Base-by-base conservation (phyloP, 1,140 invertebrate genomes). In the Aphelinus atriplicis region DNA sequence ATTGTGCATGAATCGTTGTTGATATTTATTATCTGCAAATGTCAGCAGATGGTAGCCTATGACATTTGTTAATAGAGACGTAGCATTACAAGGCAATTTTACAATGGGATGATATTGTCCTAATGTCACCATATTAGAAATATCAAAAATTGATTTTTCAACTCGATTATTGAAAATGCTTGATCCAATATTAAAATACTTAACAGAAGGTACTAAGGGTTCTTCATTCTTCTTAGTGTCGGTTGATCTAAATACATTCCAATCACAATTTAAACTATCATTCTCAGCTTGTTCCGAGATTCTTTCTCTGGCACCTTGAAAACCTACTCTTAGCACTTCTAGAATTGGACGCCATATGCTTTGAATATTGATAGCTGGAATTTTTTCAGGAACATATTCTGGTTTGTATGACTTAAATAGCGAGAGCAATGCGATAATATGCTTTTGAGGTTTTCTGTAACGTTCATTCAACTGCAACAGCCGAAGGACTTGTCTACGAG, bases 401-500 rank as follows among this genome's bases (percentile, higher is more conserved):
- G 88, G 87, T 77, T 87, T 89, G 55, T 86, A 89, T 1, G 85
- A 86, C 72, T 89, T 89, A 67, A 84, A 89, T 58, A 88, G 84
- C 81, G 81, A 87, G 26, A 88, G 76, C 65, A 88, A 78, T 3
- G 83, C 85, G 65, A 70, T 82, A 3, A 87, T 77, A 66, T 86
- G 80, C 66, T 80, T 85, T 55, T 64, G 81, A 45, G 78, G 73
- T 63, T 75, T 83, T 42, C 68, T 65, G 45, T 78, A 79, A 65
- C 66, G 75, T 46, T 76, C 9, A 3, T 81, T 80, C 3, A 83
- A 47, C 51, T 56, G 60, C 26, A 86, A 73, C 43, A 88, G 60
- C 76, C 83, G 79, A 3, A 58, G 10, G 0, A 86, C 84, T 78
- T 86, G 79, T 75, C 82, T 83, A 48, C 87, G 76, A 3, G 82